A percentile compares a stretch with the other conserved stretches of the same genome.
phyloP scores from a whole-genome alignment of 2,113 vertebrate species.

The Aleadryas rufinucha region DNA sequence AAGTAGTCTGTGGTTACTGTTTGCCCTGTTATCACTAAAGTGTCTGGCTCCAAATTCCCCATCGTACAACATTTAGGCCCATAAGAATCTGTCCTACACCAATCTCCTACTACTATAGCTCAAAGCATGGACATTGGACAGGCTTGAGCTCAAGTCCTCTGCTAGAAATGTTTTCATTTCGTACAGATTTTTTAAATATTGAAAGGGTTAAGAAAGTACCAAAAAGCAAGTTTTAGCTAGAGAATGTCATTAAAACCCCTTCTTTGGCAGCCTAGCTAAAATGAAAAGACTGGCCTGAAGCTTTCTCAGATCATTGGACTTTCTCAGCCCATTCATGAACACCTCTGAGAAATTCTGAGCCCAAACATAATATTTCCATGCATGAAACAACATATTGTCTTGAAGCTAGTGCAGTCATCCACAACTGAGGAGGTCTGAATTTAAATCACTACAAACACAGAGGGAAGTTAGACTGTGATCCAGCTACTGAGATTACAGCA shows the following conservation, averaged over 20 bases:
- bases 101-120: rapidly evolving
- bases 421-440: not conserved
- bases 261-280: not conserved
- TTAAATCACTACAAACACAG: not conserved
- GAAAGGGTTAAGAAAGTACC: not conserved
- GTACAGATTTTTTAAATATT: not conserved
- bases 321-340: not conserved
- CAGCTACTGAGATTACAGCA: not conserved
- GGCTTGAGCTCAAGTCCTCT: not conserved
- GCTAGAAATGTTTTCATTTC: not conserved
- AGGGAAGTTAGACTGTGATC: not conserved
- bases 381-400: not conserved
- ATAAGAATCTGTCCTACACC: not conserved
- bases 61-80: rapidly evolving
- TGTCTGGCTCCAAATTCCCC: not conserved
- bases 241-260: not conserved
- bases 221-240: not conserved
- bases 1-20: not conserved
- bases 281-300: not conserved
- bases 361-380: not conserved
- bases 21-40: not conserved
- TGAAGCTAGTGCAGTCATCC: not conserved
- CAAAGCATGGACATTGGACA: rapidly evolving
- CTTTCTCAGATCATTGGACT: not conserved
- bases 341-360: not conserved